phyloP scores from a whole-genome alignment of 2,113 vertebrate species.

The Telmatochromis brachygnathus region DNA sequence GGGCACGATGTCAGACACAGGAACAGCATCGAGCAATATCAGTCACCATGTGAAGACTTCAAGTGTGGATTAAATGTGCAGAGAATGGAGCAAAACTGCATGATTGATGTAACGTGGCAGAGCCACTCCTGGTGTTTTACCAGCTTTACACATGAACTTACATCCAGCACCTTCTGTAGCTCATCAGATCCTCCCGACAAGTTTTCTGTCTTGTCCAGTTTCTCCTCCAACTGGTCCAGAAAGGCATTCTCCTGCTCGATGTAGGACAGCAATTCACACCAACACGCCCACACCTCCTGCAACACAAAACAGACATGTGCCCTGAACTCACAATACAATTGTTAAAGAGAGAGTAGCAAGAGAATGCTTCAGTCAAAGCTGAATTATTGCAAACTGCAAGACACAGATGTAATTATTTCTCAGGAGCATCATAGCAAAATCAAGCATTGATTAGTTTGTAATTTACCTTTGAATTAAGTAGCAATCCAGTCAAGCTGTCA shows the following conservation, averaged over 20 bases:
- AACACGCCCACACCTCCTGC: slow-evolving; percentile 97
- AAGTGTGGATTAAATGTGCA: fast-evolving
- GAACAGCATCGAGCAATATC: neutral
- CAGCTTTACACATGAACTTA: slow-evolving; percentile 57
- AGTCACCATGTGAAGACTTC: neutral
- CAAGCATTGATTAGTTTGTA: fast-evolving
- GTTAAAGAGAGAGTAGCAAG: too few species aligned
- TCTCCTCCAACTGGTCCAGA: slow-evolving; percentile 86
- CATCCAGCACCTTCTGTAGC: slow-evolving; percentile 80
- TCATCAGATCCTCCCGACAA: slow-evolving; percentile 82
- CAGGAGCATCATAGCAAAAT: fast-evolving
- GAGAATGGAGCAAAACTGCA: neutral
- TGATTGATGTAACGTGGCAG: fast-evolving
- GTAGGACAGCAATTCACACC: slow-evolving; percentile 87
- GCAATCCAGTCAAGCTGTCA: neutral
- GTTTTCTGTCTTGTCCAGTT: slow-evolving; percentile 84
- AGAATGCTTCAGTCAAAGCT: neutral
- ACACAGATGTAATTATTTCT: neutral
- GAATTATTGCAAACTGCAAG: neutral
- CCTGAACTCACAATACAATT: neutral
- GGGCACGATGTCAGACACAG: fast-evolving
- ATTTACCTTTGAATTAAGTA: neutral
- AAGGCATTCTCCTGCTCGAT: slow-evolving; percentile 89
- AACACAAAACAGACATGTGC: neutral
- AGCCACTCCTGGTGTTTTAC: fast-evolving